Evolutionary conservation across 2,113 vertebrate species (phyloP).

Genomic region (Otolemur garnettii): DNA sequence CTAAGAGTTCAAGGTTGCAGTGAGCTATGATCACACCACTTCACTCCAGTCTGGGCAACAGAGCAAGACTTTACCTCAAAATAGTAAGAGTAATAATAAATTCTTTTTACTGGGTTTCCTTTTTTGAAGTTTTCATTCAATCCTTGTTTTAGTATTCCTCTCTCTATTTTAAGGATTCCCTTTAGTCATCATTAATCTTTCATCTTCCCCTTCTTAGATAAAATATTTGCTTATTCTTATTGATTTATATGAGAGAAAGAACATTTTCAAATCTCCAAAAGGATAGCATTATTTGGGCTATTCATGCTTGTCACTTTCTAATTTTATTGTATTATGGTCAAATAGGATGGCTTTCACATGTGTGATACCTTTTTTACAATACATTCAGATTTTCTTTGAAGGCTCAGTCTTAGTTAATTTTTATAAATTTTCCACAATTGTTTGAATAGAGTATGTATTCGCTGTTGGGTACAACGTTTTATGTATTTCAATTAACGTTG

Average conservation of each 20-base stretch:
- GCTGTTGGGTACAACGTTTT: background rate
- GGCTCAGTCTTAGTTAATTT: background rate
- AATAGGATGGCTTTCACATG: background rate
- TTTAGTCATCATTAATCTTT: background rate
- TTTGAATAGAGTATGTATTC: background rate
- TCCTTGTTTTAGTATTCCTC: too few relatives aligned
- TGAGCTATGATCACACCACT: too few relatives aligned
- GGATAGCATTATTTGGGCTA: background rate
- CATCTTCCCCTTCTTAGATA: background rate
- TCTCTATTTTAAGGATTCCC: too few relatives aligned
- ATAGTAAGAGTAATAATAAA: too few relatives aligned
- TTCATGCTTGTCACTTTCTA: slow-evolving; percentile 1
- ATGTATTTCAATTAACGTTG: background rate
- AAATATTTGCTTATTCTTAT: slow-evolving; percentile 39
- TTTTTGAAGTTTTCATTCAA: too few relatives aligned
- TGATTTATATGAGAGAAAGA: slow-evolving; percentile 13
- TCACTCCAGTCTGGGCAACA: too few relatives aligned
- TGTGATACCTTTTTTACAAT: background rate
- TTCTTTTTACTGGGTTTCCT: too few relatives aligned
- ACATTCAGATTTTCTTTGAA: slow-evolving; percentile 50
- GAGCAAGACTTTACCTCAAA: too few relatives aligned
- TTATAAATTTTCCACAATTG: background rate
- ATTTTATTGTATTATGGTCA: slow-evolving; percentile 8
- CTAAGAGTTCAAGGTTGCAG: too few relatives aligned
- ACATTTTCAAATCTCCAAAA: slow-evolving; percentile 50